Evolutionary conservation across 2,113 vertebrate species (phyloP), one percentile per base, ranked within the genome.

Genomic region (Nerophis ophidion): DNA sequence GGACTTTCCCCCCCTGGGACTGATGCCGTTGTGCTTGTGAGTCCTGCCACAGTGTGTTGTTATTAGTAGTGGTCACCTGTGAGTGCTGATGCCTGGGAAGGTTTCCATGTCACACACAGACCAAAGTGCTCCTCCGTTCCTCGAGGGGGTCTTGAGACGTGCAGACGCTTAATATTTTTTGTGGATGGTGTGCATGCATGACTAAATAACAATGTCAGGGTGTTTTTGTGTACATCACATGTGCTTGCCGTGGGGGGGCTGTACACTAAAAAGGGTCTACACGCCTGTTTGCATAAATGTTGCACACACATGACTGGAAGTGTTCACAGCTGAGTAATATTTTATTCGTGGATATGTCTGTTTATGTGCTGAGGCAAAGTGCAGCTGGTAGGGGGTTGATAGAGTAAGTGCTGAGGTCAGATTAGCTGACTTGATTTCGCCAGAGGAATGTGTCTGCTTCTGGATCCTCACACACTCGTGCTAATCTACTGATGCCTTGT

Each of bases 381-480:
- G 81, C 47, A 80, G 70, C 71, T 79, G 72, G 71, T 74, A 63
- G 75, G 56, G 68, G 63, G 63, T 75, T 85, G 79, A 87, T 76
- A 79, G 71, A 81, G 57, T 65, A 79, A 83, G 60, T 66, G 64
- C 68, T 7, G 38, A 72, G 77, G 76, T 80, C 13, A 71, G 81
- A 78, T 87, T 82, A 82, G 65, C 71, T 67, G 70, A 55, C 72
- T 71, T 71, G 65, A 76, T 62, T 76, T 57, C 70, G 71, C 74
- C 63, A 53, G 71, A 76, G 83, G 63, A 77, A 71, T 65, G 54
- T 77, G 68, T 75, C 66, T 70, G 75, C 63, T 70, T 73, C 66
- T 72, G 72, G 79, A 65, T 68, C 73, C 65, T 66, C 68, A 60
- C 67, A 72, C 51, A 55, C 61, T 59, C 56, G 42, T 4, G 38